These are phyloP conservation scores for Cecropterus lyciades DNA, from an alignment of 1,140 invertebrate genomes.

Conservation along the genomic window DNA sequence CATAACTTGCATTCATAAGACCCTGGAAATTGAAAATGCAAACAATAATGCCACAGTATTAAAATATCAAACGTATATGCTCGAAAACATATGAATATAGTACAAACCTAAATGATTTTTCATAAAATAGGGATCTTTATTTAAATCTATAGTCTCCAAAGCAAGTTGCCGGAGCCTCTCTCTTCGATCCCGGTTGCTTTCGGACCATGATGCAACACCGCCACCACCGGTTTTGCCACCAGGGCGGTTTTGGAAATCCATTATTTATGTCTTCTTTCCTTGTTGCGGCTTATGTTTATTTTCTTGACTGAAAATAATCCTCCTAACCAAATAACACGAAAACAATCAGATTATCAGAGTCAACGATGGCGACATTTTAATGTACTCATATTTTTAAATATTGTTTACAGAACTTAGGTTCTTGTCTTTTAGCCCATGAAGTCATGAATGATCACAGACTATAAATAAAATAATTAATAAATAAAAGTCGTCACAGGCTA, in stretches of 20 bases:
- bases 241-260: constrained; percentile 99
- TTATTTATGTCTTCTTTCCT: constrained; percentile 19
- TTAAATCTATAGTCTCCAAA: constrained; percentile 98
- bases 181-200: constrained; percentile 97
- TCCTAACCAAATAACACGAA: too few species aligned
- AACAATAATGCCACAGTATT: too few species aligned
- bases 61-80: too few species aligned
- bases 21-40: constrained; percentile 84
- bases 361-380: too few species aligned
- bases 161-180: constrained; percentile 98
- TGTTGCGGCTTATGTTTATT: background rate
- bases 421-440: too few species aligned
- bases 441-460: too few species aligned
- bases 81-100: constrained; percentile 1
- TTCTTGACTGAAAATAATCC: background rate
- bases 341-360: too few species aligned
- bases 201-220: constrained; percentile 99
- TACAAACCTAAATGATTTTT: constrained; percentile 96
- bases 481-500: too few species aligned
- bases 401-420: too few species aligned
- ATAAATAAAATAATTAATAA: too few species aligned
- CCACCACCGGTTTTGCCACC: constrained; percentile 99
- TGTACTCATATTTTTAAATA: too few species aligned
- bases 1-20: constrained; percentile 99
- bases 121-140: constrained; percentile 99